Base-by-base conservation (phyloP, 2,113 vertebrate genomes). In the Cettia cetti region DNA sequence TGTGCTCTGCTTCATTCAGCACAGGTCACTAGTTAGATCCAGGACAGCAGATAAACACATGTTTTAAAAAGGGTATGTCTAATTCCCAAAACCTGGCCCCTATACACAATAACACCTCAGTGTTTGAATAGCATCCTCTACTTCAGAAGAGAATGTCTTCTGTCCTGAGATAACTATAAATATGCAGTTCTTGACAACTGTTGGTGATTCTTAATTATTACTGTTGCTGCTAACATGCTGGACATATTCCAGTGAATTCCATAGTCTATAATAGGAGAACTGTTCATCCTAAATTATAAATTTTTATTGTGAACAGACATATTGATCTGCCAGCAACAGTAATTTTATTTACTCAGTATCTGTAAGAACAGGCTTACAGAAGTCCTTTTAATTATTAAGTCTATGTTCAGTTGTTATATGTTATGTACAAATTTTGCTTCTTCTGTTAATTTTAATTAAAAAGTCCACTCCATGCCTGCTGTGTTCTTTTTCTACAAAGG, bases 401-500 rank as follows among this genome's bases (percentile, higher is more conserved):
- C 66, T 91, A 18, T 68, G 72, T 81, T 94, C 74, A 88, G 85
- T 65, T 80, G 91, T 96, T 94, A 77, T 12, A 71, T 37, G 53
- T 91, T 92, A 88, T 11, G 60, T 35, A 90, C 79, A 81, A 94
- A 84, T 75, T 82, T 81, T 44, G 89, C 95, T 95, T 89, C 68
- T 89, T 92, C 91, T 96, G 93, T 90, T 96, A 92, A 95, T 96
- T 97, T 97, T 95, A 96, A 95, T 95, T 89, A 96, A 92, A 26
- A 97, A 94, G 80, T 90, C 95, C 90, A 87, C 60, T 95, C 52
- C 1, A 2, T 53, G 69, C 96, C 86, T n/a, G 50, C 89, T 95
- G 95, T 37, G 83, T 54, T 94, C 76, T 57, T 76, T 92, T 94
- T 74, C 92, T 64, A 85, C 69, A 91, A 63, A 75, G 70, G 53